These are phyloP conservation scores for Oligia strigilis DNA, from an alignment of 2,888 invertebrate species.

Conservation along the genomic window DNA sequence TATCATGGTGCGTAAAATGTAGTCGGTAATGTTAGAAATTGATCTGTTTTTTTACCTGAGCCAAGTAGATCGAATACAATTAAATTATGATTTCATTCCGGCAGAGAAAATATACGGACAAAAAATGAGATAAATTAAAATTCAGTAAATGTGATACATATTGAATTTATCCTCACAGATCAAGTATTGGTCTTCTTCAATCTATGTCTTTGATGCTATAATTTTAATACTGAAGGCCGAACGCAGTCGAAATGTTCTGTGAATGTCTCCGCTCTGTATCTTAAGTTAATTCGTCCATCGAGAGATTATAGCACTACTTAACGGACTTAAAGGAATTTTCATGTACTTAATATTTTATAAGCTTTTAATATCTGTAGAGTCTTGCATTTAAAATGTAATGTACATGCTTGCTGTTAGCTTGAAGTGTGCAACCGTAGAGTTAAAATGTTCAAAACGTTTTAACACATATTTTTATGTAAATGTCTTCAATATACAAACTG, in stretches of 20 bases:
- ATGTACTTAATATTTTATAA: conserved; percentile 89
- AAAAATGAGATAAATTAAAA: conserved; percentile 3
- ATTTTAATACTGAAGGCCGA: conserved; percentile 19
- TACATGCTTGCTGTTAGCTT: conserved; percentile 73
- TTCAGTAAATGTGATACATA: conserved; percentile 40
- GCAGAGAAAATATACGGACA: conserved; percentile 12
- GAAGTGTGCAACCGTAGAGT: conserved; percentile 51
- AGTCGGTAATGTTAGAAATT: conserved; percentile 31
- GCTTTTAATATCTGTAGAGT: conserved; percentile 77
- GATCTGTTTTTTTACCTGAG: conserved; percentile 46
- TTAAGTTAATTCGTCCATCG: conserved; percentile 82
- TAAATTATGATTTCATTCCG: conserved; percentile 32
- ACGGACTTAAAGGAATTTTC: conserved; percentile 82
- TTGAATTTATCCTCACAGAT: conserved; percentile 24
- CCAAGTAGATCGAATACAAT: conserved; percentile 37
- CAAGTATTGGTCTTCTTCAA: conserved; percentile 10
- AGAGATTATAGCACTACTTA: conserved; percentile 81
- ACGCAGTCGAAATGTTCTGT: conserved; percentile 59
- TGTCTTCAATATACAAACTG: conserved; percentile 53
- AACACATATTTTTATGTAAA: conserved; percentile 61
- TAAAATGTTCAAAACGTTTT: conserved; percentile 65
- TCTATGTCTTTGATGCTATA: conserved; percentile 31
- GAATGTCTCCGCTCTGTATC: conserved; percentile 59
- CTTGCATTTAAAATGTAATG: conserved; percentile 82
- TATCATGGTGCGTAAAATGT: conserved; percentile 52